Base-by-base conservation (phyloP, 2,888 invertebrate genomes). In the Campaea margaritaria region DNA sequence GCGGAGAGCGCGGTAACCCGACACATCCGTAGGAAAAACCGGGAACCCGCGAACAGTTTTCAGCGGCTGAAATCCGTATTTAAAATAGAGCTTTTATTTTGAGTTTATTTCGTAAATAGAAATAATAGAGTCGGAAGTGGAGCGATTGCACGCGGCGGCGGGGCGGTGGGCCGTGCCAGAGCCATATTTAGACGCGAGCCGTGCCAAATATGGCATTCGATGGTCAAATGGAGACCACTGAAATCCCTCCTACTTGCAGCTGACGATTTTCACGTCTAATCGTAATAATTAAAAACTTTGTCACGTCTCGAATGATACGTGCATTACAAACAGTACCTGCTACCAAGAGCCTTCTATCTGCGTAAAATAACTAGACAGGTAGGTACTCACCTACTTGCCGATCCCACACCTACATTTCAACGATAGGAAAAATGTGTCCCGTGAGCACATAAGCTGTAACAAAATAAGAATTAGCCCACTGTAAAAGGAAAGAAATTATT, bases 181-280 rank as follows among this genome's bases (percentile, higher is more conserved):
- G 94, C 96, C 96, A 95, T 96, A 96, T 96, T 96, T 96, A 96
- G 96, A 95, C 94, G 93, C 94, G 93, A 93, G 93, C 94, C 94
- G 93, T 95, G 93, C 96, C 96, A 94, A 96, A 96, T 96, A 96
- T 94, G 96, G 96, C 93, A 94, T 94, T 82, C 94, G 94, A 94
- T 94, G 94, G 93, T 95, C 96, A 94, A 95, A 95, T 95, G 95
- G 94, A 95, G 96, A 93, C 94, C 95, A 94, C 94, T 93, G 94
- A 94, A 94, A 95, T 95, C 95, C 95, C 95, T 95, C 95, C 95
- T 94, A 87, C 91, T 86, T 83, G 87, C 89, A 88, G 83, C 88
- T 89, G 89, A 85, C 86, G 86, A 89, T 91, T 91, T 92, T 90
- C 91, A 89, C 85, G 85, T 89, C 86, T 89, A 91, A 89, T 66